Evolutionary conservation across 2,888 invertebrate species (phyloP).

Genomic region (Keiferia lycopersicella): DNA sequence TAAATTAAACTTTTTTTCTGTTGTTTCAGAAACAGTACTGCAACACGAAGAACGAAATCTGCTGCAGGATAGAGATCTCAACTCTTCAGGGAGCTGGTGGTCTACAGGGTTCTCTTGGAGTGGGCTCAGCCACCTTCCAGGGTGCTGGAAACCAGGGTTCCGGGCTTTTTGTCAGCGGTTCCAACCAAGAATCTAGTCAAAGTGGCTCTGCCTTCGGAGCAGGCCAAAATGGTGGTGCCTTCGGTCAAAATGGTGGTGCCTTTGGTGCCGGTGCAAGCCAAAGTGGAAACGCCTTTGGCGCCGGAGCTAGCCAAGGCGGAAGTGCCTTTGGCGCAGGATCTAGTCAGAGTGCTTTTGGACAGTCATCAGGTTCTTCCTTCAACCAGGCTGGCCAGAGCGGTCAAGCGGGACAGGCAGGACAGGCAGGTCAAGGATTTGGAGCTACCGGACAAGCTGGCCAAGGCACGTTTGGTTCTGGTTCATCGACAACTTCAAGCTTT

Average conservation of each 20-base stretch:
- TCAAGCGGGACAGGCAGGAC: not conserved
- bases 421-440: constrained; percentile 10
- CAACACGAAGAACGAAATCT: constrained; percentile 69
- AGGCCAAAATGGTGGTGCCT: constrained; percentile 30
- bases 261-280: constrained; percentile 20
- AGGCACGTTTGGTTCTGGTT: constrained; percentile 11
- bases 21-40: constrained; percentile 76
- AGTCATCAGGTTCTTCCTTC: constrained; percentile 1
- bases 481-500: constrained; percentile 26
- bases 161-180: constrained; percentile 47
- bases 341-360: constrained; percentile 42
- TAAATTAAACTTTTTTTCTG: constrained; percentile 24
- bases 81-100: constrained; percentile 49
- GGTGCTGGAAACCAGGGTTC: constrained; percentile 51
- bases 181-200: constrained; percentile 32
- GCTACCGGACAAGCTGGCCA: constrained; percentile 22
- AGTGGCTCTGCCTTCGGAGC: constrained; percentile 26
- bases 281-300: constrained; percentile 5
- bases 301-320: constrained; percentile 21
- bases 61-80: constrained; percentile 69
- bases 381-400: constrained; percentile 20
- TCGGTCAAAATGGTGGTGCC: constrained; percentile 27
- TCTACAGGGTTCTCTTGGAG: constrained; percentile 54
- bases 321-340: constrained; percentile 37
- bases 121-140: constrained; percentile 55